phyloP scores from a whole-genome alignment of 2,797 vertebrate genomes.

The Danio albolineatus region DNA sequence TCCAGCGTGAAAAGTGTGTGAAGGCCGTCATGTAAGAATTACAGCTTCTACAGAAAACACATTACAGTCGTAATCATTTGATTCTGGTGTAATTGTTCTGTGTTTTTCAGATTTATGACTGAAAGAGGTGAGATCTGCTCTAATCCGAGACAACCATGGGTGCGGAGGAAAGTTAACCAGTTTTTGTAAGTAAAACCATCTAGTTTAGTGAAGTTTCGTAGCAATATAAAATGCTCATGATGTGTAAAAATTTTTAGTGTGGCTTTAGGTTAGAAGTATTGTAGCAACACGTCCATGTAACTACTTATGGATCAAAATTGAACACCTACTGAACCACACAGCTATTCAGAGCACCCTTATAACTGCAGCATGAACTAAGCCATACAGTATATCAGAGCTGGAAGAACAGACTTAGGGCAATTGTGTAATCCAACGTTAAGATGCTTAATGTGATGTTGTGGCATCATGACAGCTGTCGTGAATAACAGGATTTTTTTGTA shows the following conservation, averaged over 20 bases:
- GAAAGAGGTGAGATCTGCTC: slow-evolving; percentile 34
- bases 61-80: background rate
- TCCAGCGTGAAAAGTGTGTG: slow-evolving; percentile 55
- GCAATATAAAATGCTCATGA: background rate
- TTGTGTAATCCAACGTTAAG: no score
- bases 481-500: no score
- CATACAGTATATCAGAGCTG: no score
- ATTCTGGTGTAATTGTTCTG: background rate
- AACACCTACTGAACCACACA: no score
- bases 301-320: no score
- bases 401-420: no score
- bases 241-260: background rate
- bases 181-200: slow-evolving; percentile 47
- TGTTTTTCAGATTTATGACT: slow-evolving; percentile 55
- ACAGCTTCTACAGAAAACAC: background rate
- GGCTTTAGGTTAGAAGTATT: background rate
- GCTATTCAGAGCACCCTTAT: no score
- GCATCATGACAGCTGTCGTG: no score
- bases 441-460: no score
- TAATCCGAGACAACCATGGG: slow-evolving; percentile 46
- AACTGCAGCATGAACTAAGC: no score
- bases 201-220: background rate
- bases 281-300: no score
- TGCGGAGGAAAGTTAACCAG: slow-evolving; percentile 11
- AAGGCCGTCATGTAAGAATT: slow-evolving; percentile 72